A percentile compares a stretch with the other conserved stretches of the same genome.
Conservation (phyloP, 2,113 vertebrate species). For the Haliaeetus leucogaster region DNA sequence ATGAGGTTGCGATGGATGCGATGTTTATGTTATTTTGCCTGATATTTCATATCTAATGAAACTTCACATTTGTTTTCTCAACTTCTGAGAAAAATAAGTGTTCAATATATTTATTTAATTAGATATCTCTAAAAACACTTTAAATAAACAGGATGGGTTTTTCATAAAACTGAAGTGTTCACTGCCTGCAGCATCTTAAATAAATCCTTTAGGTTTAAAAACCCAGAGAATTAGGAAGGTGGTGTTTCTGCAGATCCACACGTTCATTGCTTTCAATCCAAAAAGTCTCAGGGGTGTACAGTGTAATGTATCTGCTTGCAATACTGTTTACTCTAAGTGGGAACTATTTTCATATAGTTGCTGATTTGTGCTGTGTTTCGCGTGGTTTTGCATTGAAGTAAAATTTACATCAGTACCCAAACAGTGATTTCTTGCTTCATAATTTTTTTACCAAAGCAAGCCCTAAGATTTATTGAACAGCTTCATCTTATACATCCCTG, state of each 20-base stretch:
- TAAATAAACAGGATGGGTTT: background rate
- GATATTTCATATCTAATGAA: constrained; percentile 8
- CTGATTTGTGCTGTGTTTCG: background rate
- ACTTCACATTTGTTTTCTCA: background rate
- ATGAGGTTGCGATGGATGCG: constrained; percentile 1
- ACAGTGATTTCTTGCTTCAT: background rate
- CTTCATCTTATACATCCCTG: background rate
- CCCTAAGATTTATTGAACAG: background rate
- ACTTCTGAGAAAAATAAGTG: background rate
- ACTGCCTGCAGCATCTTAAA: background rate
- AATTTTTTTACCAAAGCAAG: background rate
- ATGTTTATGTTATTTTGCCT: constrained; percentile 27
- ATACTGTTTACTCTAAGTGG: background rate
- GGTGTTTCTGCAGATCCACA: background rate
- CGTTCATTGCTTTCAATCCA: background rate
- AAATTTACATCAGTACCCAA: background rate
- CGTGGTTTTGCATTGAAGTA: background rate
- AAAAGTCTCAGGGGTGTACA: background rate
- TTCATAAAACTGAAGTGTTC: background rate
- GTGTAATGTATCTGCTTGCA: background rate
- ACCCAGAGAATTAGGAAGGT: background rate
- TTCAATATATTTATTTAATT: background rate
- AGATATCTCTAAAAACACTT: background rate
- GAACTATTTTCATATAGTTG: background rate
- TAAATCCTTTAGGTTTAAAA: background rate